Evolutionary conservation across 2,888 invertebrate species (phyloP), one percentile per base, ranked within the genome.

Genomic region (Zeuzera pyrina): DNA sequence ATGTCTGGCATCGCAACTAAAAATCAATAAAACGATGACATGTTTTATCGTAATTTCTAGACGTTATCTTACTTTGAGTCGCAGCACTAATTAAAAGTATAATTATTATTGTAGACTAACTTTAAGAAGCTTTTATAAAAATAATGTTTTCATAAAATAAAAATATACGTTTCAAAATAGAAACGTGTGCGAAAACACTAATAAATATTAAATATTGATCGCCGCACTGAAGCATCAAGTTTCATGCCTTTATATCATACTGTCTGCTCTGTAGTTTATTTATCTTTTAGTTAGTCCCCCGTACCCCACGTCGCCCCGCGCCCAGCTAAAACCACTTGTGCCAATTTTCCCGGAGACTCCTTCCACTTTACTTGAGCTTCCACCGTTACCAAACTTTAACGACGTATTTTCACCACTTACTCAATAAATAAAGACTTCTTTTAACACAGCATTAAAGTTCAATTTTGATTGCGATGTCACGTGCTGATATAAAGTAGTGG

Each of bases 311-410:
- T 55, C 44, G 38, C 45, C 45, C 51, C 54, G 57, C 61, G 57
- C 65, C 67, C 65, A 52, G 62, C 78, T 83, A 76, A 77, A 79
- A 83, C 79, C 79, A 81, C 84, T 84, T 83, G 81, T 84, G 78
- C 84, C 84, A 79, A 85, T 83, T 81, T 79, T 81, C 76, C 76
- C 66, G 64, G 72, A 13, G 74, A 73, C 77, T 78, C 67, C 72
- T 74, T 74, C 77, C 73, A 78, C 73, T 81, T 77, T 77, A 74
- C 73, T 77, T 68, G 70, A 73, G 72, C 74, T 73, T 64, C 58
- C 61, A 56, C 51, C 46, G 42, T 45, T 46, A 41, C 57, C 49
- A 42, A 47, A 44, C 58, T 45, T n/a, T 55, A 64, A 68, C 50
- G 62, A 43, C 65, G 45, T 63, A 72, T 62, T 50, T 58, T 47